These are phyloP conservation scores for Chamaea fasciata DNA, from an alignment of 2,113 vertebrate species.

Conservation along the genomic window DNA sequence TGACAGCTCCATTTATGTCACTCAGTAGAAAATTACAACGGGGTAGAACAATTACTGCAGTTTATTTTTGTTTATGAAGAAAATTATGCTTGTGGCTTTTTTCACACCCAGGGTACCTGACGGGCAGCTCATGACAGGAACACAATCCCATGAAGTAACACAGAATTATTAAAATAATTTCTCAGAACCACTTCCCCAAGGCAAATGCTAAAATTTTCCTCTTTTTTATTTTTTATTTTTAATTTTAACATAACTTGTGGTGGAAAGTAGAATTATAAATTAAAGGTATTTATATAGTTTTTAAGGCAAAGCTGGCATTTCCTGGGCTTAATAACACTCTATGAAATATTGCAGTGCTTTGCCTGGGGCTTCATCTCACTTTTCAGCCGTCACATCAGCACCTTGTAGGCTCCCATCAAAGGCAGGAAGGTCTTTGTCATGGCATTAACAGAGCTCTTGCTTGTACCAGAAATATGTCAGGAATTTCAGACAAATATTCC, in stretches of 20 bases:
- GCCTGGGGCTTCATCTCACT: background rate
- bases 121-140: background rate
- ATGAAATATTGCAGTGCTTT: background rate
- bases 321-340: background rate
- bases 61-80: constrained; percentile 29
- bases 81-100: background rate
- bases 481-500: background rate
- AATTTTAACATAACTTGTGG: background rate
- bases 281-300: background rate
- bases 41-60: constrained; percentile 17
- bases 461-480: background rate
- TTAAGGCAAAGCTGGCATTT: background rate
- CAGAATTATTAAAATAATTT: constrained; percentile 8
- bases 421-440: background rate
- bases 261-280: background rate
- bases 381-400: background rate
- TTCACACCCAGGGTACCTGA: background rate
- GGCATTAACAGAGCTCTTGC: background rate
- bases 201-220: background rate
- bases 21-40: constrained; percentile 2
- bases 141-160: background rate
- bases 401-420: background rate
- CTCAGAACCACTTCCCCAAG: background rate
- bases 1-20: background rate
- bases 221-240: background rate